Evolutionary conservation across 2,797 vertebrate genomes (phyloP), one percentile per base, ranked within the genome.

Genomic region (Ptychobarbus kaznakovi): DNA sequence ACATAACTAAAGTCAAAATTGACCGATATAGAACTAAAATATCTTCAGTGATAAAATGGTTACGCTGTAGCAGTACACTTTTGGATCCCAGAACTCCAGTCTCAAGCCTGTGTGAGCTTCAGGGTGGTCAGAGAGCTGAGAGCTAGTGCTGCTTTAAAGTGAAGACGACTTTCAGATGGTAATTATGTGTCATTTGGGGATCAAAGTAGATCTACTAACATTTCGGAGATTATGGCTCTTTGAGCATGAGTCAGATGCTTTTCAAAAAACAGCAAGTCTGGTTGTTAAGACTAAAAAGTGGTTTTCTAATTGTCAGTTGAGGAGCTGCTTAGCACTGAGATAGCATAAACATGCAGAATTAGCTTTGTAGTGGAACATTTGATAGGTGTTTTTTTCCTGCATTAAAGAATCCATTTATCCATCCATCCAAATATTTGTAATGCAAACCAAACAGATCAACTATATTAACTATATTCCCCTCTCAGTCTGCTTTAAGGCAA

Each of bases 121-220:
- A 65, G 53, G 46, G 20, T 38, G 12, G 25, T 49, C 56, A 18
- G 5, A 68, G 25, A 63, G 38, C 15, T 6, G 25, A 32, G 72
- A 66, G 61, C 15, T 25, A 22, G 22, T 40, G 63, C 38, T 40
- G 42, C 16, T 40, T 76, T 76, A 77, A 66, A 42, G n/a, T 58
- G 22, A 84, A 83, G 42, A 65, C 12, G 44, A 61, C 11, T 13
- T 49, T 51, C 63, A 81, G 32, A 51, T 70, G n/a, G 42, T 77
- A 70, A 77, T 78, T 70, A 69, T 44, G n/a, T 53, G 42, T 69
- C 49, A 32, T 84, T 78, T 69, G 8, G 63, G 51, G 74, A 78
- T 78, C 65, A 84, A 78, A 78, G 49, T 53, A 69, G 35, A 84
- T 32, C 74, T 58, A 56, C 82, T 77, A 66, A 84, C 65, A 84